Evolutionary conservation across 2,797 vertebrate species (phyloP), one percentile per base, ranked within the genome.

Genomic region (Eulemur rubriventer): DNA sequence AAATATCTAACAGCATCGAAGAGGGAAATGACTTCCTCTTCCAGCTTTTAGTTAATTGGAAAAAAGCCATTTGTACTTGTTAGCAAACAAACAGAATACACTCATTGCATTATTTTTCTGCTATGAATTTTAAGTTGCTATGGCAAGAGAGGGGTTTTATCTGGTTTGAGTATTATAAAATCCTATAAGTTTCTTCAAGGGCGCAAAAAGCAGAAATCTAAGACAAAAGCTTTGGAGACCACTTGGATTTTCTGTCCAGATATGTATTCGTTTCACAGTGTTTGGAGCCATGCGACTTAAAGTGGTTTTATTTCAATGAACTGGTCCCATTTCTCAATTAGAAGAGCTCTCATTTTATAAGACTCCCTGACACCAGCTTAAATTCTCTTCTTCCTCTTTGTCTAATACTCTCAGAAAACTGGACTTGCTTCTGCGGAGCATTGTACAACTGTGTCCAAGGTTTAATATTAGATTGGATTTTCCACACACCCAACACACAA

Each of bases 31-130:
- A 38, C n/a, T 94, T 95, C 89, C 55, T 91, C 73, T 65, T 85
- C 6, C 9, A n/a, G 24, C 33, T 89, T 92, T 89, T 81, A 76
- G 61, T 59, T 92, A 94, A 93, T 83, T 83, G 69, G 50, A 4
- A 14, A 89, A 89, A 93, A 75, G 12, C 24, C 57, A 30, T 13
- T 35, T 83, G 59, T 69, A 48, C 80, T 91, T 70, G 12, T 82
- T 93, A 94, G 83, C 75, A 96, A 89, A 94, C 41, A 80, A 96
- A 81, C 55, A 87, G 28, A 84, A 84, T n/a, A 89, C 5, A 89
- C 8, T 78, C 46, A 82, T 7, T 83, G 48, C 38, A 59, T 86
- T 78, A 30, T 30, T 95, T 70, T 82, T 73, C 73, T 96, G 28
- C 46, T 82, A 59, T 92, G 72, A 72, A 70, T 95, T 88, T 52